Base-by-base conservation (phyloP, 2,113 vertebrate species). In the Paralichthys olivaceus region DNA sequence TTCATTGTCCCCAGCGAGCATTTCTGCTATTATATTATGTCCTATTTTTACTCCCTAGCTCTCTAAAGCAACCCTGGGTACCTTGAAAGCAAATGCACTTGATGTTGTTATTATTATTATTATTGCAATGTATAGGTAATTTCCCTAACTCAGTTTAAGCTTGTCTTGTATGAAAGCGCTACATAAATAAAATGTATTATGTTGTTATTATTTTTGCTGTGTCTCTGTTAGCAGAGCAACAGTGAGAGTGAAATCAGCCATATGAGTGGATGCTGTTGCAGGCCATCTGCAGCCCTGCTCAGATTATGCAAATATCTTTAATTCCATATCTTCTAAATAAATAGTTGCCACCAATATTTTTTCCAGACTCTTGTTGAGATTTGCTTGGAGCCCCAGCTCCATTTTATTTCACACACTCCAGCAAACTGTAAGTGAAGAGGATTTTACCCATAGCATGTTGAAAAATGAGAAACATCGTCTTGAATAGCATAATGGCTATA, bases 271-370 rank as follows among this genome's bases (percentile, higher is more conserved):
- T 82, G 81, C 75, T 63, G 70, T 87, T 68, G 87, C 53, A n/a
- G 77, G 76, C 87, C 83, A 77, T 77, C 84, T 85, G 85, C 79
- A 72, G 86, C 40, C 45, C 75, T 49, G 76, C 84, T 85, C 62
- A 77, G 82, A 89, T 91, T 93, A 91, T 91, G 89, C 60, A 88
- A 91, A 91, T 88, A 60, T 43, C 0, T 85, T 84, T 84, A 84
- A 89, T 84, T 69, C 77, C 72, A 80, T 84, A 80, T 87, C 83
- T 72, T 69, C 77, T 77, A 79, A 89, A 88, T 85, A 86, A 86
- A 92, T 77, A 84, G 72, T 72, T 81, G 55, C 77, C 45, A 70
- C 77, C 66, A 83, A 71, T 88, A 70, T 82, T 81, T 85, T 75
- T 23, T 55, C 58, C 63, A 29, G 75, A 72, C 59, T 71, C 23